These are phyloP conservation scores for Maccullochella peelii DNA, from an alignment of 2,113 vertebrate species.

Conservation along the genomic window DNA sequence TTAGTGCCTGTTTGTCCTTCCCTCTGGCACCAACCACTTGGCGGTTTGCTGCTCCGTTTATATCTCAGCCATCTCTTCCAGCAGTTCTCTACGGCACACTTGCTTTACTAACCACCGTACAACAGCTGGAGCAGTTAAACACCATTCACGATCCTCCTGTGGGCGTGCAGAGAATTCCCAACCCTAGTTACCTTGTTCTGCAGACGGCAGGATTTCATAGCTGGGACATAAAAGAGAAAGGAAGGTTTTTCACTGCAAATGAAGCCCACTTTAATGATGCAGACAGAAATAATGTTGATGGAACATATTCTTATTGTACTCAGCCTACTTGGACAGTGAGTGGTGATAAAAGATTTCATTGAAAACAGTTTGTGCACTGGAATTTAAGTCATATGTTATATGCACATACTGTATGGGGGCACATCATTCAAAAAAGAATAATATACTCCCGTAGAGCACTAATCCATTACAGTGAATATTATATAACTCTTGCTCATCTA, in stretches of 20 bases:
- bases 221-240: constrained; percentile 16
- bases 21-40: constrained; percentile 20
- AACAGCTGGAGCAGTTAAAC: constrained; percentile 54
- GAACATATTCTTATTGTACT: constrained; percentile 16
- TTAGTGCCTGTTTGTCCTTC: constrained; percentile 42
- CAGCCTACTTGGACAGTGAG: constrained; percentile 1
- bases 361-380: neutral
- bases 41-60: constrained; percentile 19
- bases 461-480: constrained; percentile 4
- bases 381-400: constrained; percentile 7
- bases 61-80: constrained; percentile 13
- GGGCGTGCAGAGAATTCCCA: constrained; percentile 38
- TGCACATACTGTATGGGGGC: neutral
- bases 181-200: constrained; percentile 32
- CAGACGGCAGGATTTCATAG: constrained; percentile 23
- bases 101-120: constrained; percentile 33
- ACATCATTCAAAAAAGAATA: neutral
- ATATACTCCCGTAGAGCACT: neutral
- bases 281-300: constrained; percentile 19
- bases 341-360: constrained; percentile 23
- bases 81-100: constrained; percentile 32
- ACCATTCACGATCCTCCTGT: constrained; percentile 47
- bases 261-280: constrained; percentile 39
- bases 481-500: neutral
- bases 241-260: constrained; percentile 37